These are phyloP conservation scores for Spinus olivaceus DNA, from an alignment of 2,797 vertebrate species.

Conservation along the genomic window DNA sequence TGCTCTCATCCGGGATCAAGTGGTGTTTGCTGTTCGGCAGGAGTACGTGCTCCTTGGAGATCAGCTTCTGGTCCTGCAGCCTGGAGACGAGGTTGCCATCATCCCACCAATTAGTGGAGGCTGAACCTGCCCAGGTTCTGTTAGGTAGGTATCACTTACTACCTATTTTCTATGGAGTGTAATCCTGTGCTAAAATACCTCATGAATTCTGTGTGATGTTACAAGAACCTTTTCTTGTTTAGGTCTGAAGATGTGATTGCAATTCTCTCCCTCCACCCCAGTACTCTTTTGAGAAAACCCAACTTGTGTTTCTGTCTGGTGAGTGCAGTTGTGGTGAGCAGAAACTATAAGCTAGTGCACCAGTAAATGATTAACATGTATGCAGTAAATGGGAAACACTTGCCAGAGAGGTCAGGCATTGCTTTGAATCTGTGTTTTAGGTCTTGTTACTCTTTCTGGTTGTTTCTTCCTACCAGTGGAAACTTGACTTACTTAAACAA, in stretches of 20 bases:
- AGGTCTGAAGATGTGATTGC: background rate
- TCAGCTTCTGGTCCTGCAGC: conserved; percentile 77
- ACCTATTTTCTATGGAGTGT: background rate
- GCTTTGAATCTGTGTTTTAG: background rate
- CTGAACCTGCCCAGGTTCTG: conserved; percentile 52
- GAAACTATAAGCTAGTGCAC: background rate
- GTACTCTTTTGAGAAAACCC: background rate
- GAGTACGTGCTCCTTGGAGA: conserved; percentile 88
- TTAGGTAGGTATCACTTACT: conserved; percentile 34
- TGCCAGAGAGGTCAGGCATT: background rate
- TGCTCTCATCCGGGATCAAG: conserved; percentile 77
- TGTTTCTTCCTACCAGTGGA: background rate
- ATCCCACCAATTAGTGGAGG: conserved; percentile 94
- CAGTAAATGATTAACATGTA: background rate
- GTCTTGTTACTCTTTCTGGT: background rate
- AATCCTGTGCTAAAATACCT: background rate
- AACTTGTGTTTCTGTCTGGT: background rate
- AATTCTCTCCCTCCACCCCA: background rate
- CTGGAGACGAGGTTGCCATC: conserved; percentile 92
- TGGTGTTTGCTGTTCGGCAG: conserved; percentile 87
- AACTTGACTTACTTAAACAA: background rate
- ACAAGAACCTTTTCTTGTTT: background rate
- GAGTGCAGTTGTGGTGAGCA: background rate
- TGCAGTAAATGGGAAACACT: background rate
- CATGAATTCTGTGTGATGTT: background rate